phyloP scores from a whole-genome alignment of 2,888 invertebrate genomes.

The Pseudanteris insignis region DNA sequence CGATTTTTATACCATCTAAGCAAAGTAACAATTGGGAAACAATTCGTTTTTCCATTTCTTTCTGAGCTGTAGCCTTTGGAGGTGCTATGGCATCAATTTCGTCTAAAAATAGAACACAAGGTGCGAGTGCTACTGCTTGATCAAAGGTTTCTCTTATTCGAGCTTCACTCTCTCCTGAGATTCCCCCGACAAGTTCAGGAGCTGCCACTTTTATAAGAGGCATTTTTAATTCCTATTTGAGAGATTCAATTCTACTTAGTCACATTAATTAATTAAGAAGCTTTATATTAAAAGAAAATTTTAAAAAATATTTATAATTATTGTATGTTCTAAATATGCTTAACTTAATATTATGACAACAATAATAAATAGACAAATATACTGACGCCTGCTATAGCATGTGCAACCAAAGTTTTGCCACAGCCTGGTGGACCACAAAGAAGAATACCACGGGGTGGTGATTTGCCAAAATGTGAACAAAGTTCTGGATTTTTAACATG shows the following conservation, averaged over 20 bases:
- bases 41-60: constrained; percentile 96
- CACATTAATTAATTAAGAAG: too few relatives aligned
- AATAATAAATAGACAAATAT: too few relatives aligned
- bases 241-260: background rate
- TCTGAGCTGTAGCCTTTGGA: constrained; percentile 87
- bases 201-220: constrained; percentile 89
- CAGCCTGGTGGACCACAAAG: constrained; percentile 97
- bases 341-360: too few relatives aligned
- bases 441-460: constrained; percentile 89
- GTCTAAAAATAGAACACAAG: constrained; percentile 92
- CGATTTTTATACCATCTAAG: constrained; percentile 77
- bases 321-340: too few relatives aligned
- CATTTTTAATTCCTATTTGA: constrained; percentile 77
- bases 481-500: constrained; percentile 92
- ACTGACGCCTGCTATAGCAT: constrained; percentile 82
- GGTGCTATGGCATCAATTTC: constrained; percentile 97
- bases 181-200: constrained; percentile 91
- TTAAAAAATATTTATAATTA: too few relatives aligned
- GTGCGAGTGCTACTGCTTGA: constrained; percentile 77
- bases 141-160: constrained; percentile 91
- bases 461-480: constrained; percentile 83
- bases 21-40: constrained; percentile 91
- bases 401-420: constrained; percentile 85
- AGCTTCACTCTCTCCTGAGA: constrained; percentile 96
- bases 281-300: too few relatives aligned